Evolutionary conservation across 2,888 invertebrate species (phyloP).

Genomic region (Nebria salina): DNA sequence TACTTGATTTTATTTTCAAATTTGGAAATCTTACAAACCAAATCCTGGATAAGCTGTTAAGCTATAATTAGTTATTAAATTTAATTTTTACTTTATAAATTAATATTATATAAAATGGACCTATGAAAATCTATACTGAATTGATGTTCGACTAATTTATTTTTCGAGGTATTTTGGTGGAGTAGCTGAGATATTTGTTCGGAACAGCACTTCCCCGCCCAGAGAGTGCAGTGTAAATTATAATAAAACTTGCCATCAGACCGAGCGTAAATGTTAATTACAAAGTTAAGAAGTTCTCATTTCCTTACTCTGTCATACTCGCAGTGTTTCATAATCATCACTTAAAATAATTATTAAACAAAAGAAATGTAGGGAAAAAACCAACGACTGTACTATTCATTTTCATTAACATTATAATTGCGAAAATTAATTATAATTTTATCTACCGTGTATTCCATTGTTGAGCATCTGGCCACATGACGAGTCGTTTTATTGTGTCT

Average conservation of each 20-base stretch:
- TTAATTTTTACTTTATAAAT: no score
- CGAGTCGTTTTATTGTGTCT: conserved; percentile 35
- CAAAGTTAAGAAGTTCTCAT: conserved; percentile 35
- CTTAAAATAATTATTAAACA: conserved; percentile 40
- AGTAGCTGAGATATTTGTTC: neutral
- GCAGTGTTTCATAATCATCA: conserved; percentile 38
- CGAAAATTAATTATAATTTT: conserved; percentile 45
- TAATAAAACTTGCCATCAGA: conserved; percentile 35
- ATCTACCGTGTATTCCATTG: conserved; percentile 36
- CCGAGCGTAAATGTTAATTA: conserved; percentile 40
- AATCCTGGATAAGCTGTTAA: no score
- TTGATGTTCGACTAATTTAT: neutral
- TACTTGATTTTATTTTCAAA: no score
- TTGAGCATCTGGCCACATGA: conserved; percentile 35
- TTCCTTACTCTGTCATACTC: neutral
- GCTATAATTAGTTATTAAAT: no score
- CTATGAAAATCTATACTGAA: neutral
- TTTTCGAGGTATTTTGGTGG: neutral
- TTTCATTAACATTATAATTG: conserved; percentile 44
- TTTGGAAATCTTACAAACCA: no score
- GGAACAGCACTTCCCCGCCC: neutral
- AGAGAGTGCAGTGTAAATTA: conserved; percentile 26
- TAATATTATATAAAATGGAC: no score
- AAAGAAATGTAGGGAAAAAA: conserved; percentile 31
- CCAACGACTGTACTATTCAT: conserved; percentile 37